A percentile compares a stretch with the other conserved stretches of the same genome.
Evolutionary conservation across 2,888 invertebrate genomes (phyloP).

Genomic region (Brachycybe producta): DNA sequence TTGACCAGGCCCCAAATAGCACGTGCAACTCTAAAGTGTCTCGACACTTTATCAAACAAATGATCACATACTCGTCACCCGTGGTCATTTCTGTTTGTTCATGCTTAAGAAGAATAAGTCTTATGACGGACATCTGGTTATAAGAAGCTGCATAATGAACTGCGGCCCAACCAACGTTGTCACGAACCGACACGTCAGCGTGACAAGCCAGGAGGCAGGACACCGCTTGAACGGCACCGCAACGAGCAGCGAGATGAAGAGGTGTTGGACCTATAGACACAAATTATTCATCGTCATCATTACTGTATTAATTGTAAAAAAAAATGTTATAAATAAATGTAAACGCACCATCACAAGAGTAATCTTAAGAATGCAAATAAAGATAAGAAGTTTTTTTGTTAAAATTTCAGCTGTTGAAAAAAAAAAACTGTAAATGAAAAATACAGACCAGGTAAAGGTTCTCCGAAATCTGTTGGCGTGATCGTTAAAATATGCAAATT

Average conservation of each 20-base stretch:
- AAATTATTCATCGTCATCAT: not conserved
- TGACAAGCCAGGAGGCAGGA: constrained; percentile 4
- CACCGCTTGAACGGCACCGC: constrained; percentile 6
- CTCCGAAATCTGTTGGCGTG: no score
- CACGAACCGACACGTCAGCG: constrained; percentile 11
- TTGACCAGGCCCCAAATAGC: no score
- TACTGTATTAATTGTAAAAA: not conserved
- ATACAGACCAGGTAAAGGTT: no score
- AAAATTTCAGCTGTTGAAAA: no score
- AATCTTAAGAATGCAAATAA: no score
- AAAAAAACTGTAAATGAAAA: no score
- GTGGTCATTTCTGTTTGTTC: constrained; percentile 15
- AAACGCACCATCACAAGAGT: no score
- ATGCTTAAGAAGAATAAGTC: constrained; percentile 9
- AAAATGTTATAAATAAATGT: no score
- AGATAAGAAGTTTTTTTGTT: no score
- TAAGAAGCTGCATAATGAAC: constrained; percentile 15
- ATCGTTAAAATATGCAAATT: no score
- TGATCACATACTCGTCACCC: constrained; percentile 1
- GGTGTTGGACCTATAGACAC: constrained; percentile 12
- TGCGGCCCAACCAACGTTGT: constrained; percentile 14
- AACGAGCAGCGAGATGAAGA: constrained; percentile 13
- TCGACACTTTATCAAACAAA: no score
- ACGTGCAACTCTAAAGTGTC: no score
- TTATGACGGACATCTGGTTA: constrained; percentile 9